These are phyloP conservation scores for Nemurella pictetii DNA, from an alignment of 2,888 invertebrate species.

Conservation along the genomic window DNA sequence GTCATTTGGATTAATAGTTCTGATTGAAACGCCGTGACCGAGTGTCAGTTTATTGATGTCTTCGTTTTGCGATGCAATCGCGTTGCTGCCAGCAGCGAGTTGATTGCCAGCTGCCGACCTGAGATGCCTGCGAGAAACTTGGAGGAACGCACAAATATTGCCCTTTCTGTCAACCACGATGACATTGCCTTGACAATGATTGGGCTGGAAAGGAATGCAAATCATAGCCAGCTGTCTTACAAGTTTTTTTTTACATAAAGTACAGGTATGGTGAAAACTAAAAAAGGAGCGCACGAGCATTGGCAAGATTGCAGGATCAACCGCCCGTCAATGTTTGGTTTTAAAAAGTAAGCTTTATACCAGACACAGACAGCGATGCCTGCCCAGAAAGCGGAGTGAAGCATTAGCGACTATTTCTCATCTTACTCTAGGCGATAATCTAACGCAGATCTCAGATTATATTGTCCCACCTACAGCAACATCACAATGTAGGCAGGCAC, in stretches of 20 bases:
- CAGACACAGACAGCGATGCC: too few relatives aligned
- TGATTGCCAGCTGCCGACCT: background rate
- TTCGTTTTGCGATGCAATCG: background rate
- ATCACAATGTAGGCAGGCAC: background rate
- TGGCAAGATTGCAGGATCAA: too few relatives aligned
- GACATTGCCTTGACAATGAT: background rate
- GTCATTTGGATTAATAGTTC: slow-evolving; percentile 20
- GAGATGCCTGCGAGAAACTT: background rate
- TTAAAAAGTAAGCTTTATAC: too few relatives aligned
- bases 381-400: too few relatives aligned
- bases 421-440: background rate
- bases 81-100: background rate
- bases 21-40: slow-evolving; percentile 18
- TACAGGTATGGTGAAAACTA: too few relatives aligned
- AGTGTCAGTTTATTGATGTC: background rate
- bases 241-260: background rate
- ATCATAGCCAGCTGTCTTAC: background rate
- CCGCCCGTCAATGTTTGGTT: too few relatives aligned
- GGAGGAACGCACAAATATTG: background rate
- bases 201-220: background rate
- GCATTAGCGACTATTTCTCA: background rate
- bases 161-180: background rate
- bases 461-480: background rate
- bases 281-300: too few relatives aligned
- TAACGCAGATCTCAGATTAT: background rate